Base-by-base conservation (phyloP, 2,113 vertebrate genomes). In the Triplophysa siluroides region DNA sequence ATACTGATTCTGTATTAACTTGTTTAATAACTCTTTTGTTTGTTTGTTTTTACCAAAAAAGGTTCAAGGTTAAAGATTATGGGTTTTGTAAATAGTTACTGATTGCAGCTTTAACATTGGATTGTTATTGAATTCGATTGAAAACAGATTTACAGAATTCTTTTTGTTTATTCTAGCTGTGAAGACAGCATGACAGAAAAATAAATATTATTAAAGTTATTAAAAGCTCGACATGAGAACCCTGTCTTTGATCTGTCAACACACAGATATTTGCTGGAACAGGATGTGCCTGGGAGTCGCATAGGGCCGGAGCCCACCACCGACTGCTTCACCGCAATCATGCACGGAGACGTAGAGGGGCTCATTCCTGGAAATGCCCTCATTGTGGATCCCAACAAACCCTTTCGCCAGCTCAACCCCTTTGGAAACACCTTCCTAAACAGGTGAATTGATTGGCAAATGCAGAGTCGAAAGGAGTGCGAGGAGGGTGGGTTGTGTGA, bases 391-490 rank as follows among this genome's bases (percentile, higher is more conserved):
- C 95, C 97, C 1, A 92, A 96, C 41, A 98, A 97, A 81, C 97
- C 97, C 8, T 98, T 98, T 90, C 95, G 97, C 0, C 96, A 97
- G 62, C 96, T 98, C 78, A 95, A 95, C 81, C 95, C 96, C 0
- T 98, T 98, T 0, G 97, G 96, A 58, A 98, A 96, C 84, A 94
- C 94, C 8, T 98, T 98, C 85, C 95, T 98, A 13, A 98, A 97
- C 87, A 95, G 97, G 96, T 96, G 84, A 89, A 89, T 58, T 9
- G 38, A 74, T 45, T 62, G n/a, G 60, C 21, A 16, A 47, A 18
- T 60, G 63, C 65, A 29, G 67, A 21, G 33, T 13, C 38, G 79
- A 69, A 21, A 26, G 73, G 73, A 8, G n/a, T n/a, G 60, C 83
- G 77, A 78, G 72, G 76, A 80, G 52, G 13, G 9, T n/a, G 23